Conservation (phyloP, 2,113 vertebrate genomes). For the Rhynchomys soricoides region DNA sequence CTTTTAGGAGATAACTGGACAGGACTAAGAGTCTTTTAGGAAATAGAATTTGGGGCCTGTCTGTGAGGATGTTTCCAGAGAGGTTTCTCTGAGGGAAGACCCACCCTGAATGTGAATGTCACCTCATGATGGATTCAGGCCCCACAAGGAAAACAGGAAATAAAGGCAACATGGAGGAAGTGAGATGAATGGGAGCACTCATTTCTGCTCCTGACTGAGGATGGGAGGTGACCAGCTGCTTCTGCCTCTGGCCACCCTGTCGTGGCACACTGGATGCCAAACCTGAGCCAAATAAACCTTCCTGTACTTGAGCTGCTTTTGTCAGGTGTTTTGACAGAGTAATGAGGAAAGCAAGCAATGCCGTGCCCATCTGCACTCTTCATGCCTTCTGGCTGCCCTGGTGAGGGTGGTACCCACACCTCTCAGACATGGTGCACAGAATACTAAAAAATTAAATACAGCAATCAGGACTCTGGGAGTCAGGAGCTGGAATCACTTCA, state of each 20-base stretch:
- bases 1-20: no score
- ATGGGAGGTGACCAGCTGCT: background rate
- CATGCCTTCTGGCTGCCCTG: background rate
- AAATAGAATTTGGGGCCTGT: background rate
- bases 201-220: background rate
- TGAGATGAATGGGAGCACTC: background rate
- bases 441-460: slow-evolving; percentile 66
- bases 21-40: no score
- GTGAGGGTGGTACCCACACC: background rate
- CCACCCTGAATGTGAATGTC: background rate
- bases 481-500: slow-evolving; percentile 59
- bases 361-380: background rate
- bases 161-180: no score
- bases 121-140: no score
- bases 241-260: background rate
- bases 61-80: background rate
- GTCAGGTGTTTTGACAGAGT: background rate
- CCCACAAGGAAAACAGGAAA: background rate
- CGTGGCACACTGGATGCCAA: background rate
- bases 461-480: slow-evolving; percentile 70
- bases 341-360: rapidly evolving
- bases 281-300: background rate
- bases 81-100: background rate
- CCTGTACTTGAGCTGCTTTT: background rate
- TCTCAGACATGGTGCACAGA: background rate